Base-by-base conservation (phyloP, 2,113 vertebrate species). In the Suncus etruscus region DNA sequence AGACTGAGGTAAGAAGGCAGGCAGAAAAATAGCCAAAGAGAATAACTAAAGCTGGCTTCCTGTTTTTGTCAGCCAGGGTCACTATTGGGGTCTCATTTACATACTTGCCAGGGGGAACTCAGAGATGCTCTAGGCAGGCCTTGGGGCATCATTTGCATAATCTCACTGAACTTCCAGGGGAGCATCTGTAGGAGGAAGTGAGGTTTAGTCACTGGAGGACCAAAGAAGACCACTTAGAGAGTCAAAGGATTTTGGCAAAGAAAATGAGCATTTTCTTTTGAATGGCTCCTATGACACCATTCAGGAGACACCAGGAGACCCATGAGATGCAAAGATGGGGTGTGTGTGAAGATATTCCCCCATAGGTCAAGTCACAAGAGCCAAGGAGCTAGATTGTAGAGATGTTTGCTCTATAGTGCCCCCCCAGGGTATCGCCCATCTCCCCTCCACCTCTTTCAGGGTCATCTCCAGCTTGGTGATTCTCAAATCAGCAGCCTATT, bases 1-100 rank as follows among this genome's bases (percentile, higher is more conserved):
- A 81, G 50, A 90, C 86, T 32, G 65, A 87, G 78, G 84, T 45
- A 54, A 74, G 66, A 87, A 73, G 29, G 47, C 45, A 83, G 51
- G 48, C 7, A 11, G 85, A 11, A 29, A 39, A 73, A 83, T 80
- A 69, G 24, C 82, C 72, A 48, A 24, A 18, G 72, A 6, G 39
- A 89, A 24, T 14, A 88, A 76, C 61, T 6, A 24, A 58, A 91
- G 6, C 50, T 8, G 3, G 29, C 15, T 16, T n/a, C 61, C 32
- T n/a, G 8, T 63, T 69, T 54, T 54, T 66, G 11, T 31, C 70
- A 76, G 2, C 3, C 3, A 0, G 32, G 70, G 47, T 95, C 89
- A 61, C 29, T 65, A 51, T 32, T 29, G 31, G 14, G 1, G 8
- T 69, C 51, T 72, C 25, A 87, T 84, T 88, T 88, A 29, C 80